A percentile compares a stretch with the other conserved stretches of the same genome.
Conservation (phyloP, 2,888 invertebrate genomes). For the Pyrocoelia pectoralis region DNA sequence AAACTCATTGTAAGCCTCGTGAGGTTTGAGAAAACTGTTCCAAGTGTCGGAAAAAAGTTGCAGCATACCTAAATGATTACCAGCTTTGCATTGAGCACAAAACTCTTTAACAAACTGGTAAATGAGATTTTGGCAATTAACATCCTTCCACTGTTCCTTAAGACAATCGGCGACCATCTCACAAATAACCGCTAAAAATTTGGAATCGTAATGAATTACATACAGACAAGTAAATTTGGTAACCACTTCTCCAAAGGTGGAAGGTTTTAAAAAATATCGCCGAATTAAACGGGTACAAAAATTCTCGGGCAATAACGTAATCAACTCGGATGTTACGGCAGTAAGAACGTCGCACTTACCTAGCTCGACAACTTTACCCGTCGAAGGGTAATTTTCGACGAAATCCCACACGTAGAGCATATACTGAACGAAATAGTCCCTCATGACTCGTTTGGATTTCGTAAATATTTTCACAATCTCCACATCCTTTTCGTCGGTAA, state of each 20-base stretch:
- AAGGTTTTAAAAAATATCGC: no score
- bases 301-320: no score
- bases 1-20: neutral
- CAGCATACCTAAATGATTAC: neutral
- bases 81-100: neutral
- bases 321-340: no score
- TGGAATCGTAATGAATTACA: no score
- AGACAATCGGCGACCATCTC: neutral
- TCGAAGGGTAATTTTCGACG: conserved; percentile 8
- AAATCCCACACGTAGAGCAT: conserved; percentile 18
- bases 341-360: neutral
- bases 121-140: neutral
- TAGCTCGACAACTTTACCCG: neutral
- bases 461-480: conserved; percentile 22
- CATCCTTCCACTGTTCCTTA: neutral
- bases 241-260: no score
- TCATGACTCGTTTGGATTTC: conserved; percentile 13
- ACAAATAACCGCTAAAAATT: neutral
- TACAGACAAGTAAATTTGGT: no score
- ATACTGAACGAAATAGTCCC: conserved; percentile 8
- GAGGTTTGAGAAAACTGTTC: neutral
- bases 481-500: conserved; percentile 14
- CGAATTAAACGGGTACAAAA: no score
- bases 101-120: neutral
- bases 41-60: neutral